These are phyloP conservation scores for Pituophis catenifer DNA, from an alignment of 2,113 vertebrate species.

Conservation along the genomic window DNA sequence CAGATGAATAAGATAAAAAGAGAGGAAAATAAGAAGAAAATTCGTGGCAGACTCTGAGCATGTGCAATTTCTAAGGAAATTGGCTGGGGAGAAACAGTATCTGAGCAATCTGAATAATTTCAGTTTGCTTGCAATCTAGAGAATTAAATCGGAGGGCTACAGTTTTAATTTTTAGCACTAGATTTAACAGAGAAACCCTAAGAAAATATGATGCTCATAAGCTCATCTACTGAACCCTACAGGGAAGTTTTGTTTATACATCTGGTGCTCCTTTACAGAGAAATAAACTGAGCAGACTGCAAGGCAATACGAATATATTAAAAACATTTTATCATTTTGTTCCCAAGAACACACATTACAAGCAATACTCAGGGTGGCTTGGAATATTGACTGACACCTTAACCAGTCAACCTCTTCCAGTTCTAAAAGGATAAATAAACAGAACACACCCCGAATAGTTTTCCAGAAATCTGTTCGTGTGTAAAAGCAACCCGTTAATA, in stretches of 20 bases:
- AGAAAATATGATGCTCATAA: background rate
- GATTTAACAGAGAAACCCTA: constrained; percentile 7
- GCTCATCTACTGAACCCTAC: background rate
- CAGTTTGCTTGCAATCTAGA: constrained; percentile 20
- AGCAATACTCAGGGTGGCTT: background rate
- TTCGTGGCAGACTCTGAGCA: background rate
- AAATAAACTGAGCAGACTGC: constrained; percentile 7
- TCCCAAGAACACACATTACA: background rate
- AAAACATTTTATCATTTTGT: background rate
- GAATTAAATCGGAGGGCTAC: constrained; percentile 3
- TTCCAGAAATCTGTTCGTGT: constrained; percentile 9
- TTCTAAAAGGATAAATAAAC: background rate
- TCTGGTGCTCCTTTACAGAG: background rate
- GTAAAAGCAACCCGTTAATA: background rate
- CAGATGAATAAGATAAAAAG: constrained; percentile 22
- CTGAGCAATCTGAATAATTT: constrained; percentile 14
- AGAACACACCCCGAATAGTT: background rate
- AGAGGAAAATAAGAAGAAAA: background rate
- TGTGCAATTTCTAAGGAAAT: background rate
- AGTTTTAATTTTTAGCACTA: constrained; percentile 11
- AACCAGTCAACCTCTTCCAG: background rate
- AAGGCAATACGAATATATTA: constrained; percentile 19
- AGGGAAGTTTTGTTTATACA: constrained; percentile 12
- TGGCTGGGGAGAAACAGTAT: constrained; percentile 5
- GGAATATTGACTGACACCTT: background rate